These are phyloP conservation scores for Crematogaster levior DNA, from an alignment of 2,888 invertebrate genomes.

Conservation along the genomic window DNA sequence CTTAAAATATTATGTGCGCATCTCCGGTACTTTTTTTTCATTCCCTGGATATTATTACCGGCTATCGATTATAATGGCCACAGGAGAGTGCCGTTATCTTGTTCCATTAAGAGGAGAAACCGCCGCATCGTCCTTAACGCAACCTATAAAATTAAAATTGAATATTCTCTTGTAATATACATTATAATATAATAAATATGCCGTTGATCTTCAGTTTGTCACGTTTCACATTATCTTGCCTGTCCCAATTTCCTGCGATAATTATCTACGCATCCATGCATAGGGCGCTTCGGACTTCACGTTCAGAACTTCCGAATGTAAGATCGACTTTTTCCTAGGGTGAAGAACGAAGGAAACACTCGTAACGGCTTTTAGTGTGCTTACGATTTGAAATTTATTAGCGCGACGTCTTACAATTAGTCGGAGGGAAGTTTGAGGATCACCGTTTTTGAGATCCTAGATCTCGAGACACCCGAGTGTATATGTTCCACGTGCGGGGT, in stretches of 20 bases:
- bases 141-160: slow-evolving; percentile 46
- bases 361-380: not conserved
- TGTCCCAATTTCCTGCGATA: slow-evolving; percentile 19
- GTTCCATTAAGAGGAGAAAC: slow-evolving; percentile 41
- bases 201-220: slow-evolving; percentile 20
- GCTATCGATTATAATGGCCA: slow-evolving; percentile 34
- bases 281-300: not conserved
- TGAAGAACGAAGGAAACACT: not conserved
- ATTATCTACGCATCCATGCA: not conserved
- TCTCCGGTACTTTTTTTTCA: slow-evolving; percentile 30
- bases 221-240: slow-evolving; percentile 24
- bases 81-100: slow-evolving; percentile 31
- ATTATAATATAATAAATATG: slow-evolving; percentile 34
- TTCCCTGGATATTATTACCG: slow-evolving; percentile 36
- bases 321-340: not conserved
- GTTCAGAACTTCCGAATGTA: not conserved
- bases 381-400: not conserved
- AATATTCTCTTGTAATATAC: slow-evolving; percentile 25
- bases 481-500: not conserved
- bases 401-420: not conserved
- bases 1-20: not conserved
- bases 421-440: not conserved
- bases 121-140: not conserved
- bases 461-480: not conserved
- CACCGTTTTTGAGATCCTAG: not conserved